phyloP scores from a whole-genome alignment of 2,888 invertebrate genomes.

The Melinopterus prodromus region DNA sequence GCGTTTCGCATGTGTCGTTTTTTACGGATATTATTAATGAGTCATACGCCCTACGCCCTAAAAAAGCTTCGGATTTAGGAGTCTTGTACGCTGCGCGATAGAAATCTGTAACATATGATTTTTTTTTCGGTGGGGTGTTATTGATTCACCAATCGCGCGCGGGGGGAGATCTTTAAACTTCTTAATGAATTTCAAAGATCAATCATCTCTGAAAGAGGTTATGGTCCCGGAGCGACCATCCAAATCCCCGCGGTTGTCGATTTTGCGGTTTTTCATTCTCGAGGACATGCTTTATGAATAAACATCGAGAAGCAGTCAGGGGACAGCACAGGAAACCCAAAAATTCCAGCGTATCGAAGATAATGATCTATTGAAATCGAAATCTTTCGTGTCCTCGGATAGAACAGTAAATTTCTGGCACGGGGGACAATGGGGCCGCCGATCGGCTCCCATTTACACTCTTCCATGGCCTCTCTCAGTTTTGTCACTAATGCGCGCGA shows the following conservation, averaged over 20 bases:
- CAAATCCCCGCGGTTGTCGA: conserved; percentile 13
- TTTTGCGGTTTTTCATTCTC: neutral
- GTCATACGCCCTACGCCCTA: conserved; percentile 31
- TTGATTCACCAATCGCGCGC: conserved; percentile 27
- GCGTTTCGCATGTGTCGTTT: conserved; percentile 45
- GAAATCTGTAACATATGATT: neutral
- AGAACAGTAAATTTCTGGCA: conserved; percentile 17
- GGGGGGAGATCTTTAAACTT: conserved; percentile 5
- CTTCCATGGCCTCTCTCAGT: conserved; percentile 15
- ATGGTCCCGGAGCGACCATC: conserved; percentile 16
- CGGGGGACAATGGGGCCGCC: conserved; percentile 19
- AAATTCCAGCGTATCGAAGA: conserved; percentile 20
- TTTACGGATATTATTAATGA: conserved; percentile 39
- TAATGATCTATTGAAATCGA: conserved; percentile 23
- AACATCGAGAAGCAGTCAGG: conserved; percentile 6
- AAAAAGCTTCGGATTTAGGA: neutral
- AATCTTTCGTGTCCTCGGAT: conserved; percentile 6
- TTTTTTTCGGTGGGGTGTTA: conserved; percentile 9
- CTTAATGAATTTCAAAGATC: conserved; percentile 6
- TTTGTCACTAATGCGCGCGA: conserved; percentile 24
- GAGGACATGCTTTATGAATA: neutral
- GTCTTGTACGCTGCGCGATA: neutral
- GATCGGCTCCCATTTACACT: conserved; percentile 24
- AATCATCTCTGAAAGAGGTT: conserved; percentile 8
- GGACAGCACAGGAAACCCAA: conserved; percentile 10